These are phyloP conservation scores for Dendroctonus ponderosae DNA, from an alignment of 1,140 invertebrate species.

Conservation along the genomic window DNA sequence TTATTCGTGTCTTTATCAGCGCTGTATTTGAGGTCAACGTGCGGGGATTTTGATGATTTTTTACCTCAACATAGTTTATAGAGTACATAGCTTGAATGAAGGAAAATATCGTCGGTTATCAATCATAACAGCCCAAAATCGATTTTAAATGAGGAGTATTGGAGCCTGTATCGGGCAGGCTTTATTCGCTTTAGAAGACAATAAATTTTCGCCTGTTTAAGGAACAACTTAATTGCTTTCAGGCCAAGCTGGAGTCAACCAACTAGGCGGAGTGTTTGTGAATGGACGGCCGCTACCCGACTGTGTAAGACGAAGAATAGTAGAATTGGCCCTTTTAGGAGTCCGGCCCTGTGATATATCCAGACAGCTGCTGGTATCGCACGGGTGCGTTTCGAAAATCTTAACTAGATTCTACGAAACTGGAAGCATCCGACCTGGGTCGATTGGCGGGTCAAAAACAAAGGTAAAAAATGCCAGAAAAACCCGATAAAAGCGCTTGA, in stretches of 20 bases:
- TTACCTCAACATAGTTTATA: no score
- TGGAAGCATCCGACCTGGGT: constrained; percentile 86
- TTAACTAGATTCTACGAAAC: constrained; percentile 95
- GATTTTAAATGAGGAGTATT: no score
- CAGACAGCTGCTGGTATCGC: constrained; percentile 89
- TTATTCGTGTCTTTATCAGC: no score
- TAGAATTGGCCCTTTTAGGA: constrained; percentile 87
- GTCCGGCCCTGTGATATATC: constrained; percentile 96
- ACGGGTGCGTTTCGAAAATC: constrained; percentile 97
- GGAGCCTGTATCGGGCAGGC: no score
- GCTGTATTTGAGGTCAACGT: no score
- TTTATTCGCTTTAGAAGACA: no score
- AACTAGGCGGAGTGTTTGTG: constrained; percentile 93
- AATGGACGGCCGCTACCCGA: constrained; percentile 93
- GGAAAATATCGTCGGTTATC: no score
- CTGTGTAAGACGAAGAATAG: constrained; percentile 89
- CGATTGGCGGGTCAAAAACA: constrained; percentile 87
- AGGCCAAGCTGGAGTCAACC: constrained; percentile 95
- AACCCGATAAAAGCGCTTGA: no score
- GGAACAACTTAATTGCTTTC: constrained; percentile 21
- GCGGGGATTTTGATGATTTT: no score
- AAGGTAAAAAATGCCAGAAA: constrained; percentile 60
- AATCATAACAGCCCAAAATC: no score
- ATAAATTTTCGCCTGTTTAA: no score
- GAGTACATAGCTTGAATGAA: no score